A percentile compares a stretch with the other conserved stretches of the same genome.
Evolutionary conservation across 2,113 vertebrate species (phyloP).

Genomic region (Pontoporia blainvillei): DNA sequence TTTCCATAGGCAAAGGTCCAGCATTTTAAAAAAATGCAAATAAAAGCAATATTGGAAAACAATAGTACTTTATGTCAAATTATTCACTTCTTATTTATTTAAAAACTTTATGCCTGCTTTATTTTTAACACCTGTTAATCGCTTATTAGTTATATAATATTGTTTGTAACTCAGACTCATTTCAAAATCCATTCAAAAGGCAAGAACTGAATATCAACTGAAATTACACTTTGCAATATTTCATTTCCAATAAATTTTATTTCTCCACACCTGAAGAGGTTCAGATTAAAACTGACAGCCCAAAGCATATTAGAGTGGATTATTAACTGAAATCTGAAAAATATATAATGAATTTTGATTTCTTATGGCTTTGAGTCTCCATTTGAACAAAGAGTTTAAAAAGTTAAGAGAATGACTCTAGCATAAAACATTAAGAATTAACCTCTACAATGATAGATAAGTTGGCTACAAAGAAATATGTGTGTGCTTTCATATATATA

Average conservation of each 20-base stretch:
- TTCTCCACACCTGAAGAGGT: not conserved
- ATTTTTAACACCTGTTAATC: not conserved
- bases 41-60: not conserved
- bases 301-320: not conserved
- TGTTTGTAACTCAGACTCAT: not conserved
- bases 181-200: not conserved
- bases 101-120: not conserved
- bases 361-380: not conserved
- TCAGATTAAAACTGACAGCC: slow-evolving; percentile 3
- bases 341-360: not conserved
- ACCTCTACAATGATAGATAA: not conserved
- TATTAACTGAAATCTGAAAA: not conserved
- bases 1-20: not conserved
- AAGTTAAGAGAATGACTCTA: not conserved
- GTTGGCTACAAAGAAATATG: not conserved
- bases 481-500: not conserved
- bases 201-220: slow-evolving; percentile 12
- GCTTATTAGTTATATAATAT: not conserved
- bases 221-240: not conserved
- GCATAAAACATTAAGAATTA: not conserved
- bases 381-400: not conserved
- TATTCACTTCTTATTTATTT: not conserved
- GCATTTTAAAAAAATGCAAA: not conserved
- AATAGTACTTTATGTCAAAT: not conserved
- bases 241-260: not conserved